Conservation (phyloP, 2,113 vertebrate genomes). For the Holacanthus passer region DNA sequence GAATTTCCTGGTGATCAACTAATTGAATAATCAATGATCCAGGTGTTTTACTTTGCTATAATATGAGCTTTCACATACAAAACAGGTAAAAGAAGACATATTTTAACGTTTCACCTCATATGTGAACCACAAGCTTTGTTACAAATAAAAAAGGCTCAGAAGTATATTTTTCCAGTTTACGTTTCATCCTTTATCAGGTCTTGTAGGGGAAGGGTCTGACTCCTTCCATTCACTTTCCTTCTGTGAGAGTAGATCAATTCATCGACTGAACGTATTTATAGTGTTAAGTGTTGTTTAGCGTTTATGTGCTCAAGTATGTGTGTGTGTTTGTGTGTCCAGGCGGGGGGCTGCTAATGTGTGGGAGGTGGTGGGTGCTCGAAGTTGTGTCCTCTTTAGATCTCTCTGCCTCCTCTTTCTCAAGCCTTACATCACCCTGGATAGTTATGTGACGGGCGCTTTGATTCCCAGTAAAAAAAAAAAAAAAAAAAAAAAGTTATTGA, state of each 20-base stretch:
- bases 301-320: slow-evolving; percentile 1
- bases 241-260: slow-evolving; percentile 20
- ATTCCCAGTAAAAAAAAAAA: slow-evolving; percentile 45
- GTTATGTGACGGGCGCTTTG: slow-evolving; percentile 58
- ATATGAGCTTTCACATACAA: background rate
- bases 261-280: no score
- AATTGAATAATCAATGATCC: background rate
- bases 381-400: slow-evolving; percentile 67
- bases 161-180: background rate
- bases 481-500: slow-evolving; percentile 54
- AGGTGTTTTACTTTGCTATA: background rate
- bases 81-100: background rate
- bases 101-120: background rate
- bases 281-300: slow-evolving; percentile 16
- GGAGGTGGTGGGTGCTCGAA: slow-evolving; percentile 62
- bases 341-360: slow-evolving; percentile 57
- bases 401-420: slow-evolving; percentile 74
- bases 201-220: background rate
- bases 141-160: background rate
- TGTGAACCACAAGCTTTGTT: background rate
- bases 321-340: slow-evolving; percentile 42
- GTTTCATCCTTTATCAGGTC: slow-evolving; percentile 9
- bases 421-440: slow-evolving; percentile 72
- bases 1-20: background rate
- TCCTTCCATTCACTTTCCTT: slow-evolving; percentile 1